Conservation (phyloP, 2,797 vertebrate genomes). For the Allenopithecus nigroviridis region DNA sequence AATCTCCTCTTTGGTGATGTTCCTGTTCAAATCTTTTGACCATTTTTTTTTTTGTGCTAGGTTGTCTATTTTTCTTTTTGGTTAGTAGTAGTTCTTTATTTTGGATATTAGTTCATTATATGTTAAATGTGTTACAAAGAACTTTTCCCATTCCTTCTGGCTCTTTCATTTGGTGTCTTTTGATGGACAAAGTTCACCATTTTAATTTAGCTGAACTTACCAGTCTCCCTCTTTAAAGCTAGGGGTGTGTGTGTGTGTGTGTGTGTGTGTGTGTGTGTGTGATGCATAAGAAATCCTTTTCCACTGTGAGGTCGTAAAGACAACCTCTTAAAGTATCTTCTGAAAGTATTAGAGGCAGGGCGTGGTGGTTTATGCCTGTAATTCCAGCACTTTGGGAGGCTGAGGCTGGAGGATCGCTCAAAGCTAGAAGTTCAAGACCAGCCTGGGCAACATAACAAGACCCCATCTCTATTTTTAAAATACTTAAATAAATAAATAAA, state of each 20-base stretch:
- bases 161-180: neutral
- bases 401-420: neutral
- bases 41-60: neutral
- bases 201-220: neutral
- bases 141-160: neutral
- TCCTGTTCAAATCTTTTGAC: neutral
- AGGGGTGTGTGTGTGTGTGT: neutral
- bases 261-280: no score
- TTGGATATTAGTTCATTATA: neutral
- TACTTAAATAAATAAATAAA: neutral
- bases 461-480: neutral
- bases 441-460: neutral
- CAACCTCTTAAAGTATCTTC: neutral
- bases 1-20: neutral
- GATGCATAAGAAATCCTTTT: neutral
- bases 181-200: neutral
- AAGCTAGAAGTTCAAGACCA: neutral
- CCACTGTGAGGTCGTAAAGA: neutral
- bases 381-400: neutral
- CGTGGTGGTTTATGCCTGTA: neutral
- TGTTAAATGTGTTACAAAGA: neutral
- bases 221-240: neutral
- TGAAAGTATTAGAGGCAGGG: neutral
- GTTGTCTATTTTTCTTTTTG: neutral
- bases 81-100: neutral